Conservation (phyloP, 2,113 vertebrate species). For the Varanus salvator region DNA sequence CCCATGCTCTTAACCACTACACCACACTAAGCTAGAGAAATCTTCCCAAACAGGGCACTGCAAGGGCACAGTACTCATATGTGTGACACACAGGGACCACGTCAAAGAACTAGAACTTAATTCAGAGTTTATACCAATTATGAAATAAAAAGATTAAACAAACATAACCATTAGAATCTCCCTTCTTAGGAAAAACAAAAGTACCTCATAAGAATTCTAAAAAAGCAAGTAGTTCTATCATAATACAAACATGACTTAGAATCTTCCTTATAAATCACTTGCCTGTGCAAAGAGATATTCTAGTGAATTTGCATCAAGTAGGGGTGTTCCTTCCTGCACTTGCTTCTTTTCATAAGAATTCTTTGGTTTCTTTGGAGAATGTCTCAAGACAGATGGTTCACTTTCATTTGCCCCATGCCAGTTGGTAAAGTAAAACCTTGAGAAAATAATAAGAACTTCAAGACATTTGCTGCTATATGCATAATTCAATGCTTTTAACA, state of each 20-base stretch:
- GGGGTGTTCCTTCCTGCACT: slow-evolving; percentile 83
- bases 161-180: background rate
- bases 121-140: background rate
- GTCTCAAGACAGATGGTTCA: slow-evolving; percentile 91
- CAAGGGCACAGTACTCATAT: too few species aligned
- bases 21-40: too few species aligned
- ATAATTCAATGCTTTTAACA: background rate
- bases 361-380: slow-evolving; percentile 88
- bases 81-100: too few species aligned
- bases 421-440: slow-evolving; percentile 95
- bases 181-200: background rate
- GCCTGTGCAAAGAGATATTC: slow-evolving; percentile 97
- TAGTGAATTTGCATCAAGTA: slow-evolving; percentile 88
- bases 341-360: slow-evolving; percentile 79
- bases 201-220: background rate
- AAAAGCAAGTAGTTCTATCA: too few species aligned
- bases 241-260: background rate
- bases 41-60: too few species aligned
- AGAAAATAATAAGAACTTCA: background rate
- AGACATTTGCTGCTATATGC: fast-evolving
- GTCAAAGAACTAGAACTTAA: background rate
- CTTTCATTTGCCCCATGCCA: slow-evolving; percentile 95
- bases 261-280: slow-evolving; percentile 4
- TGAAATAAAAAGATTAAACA: background rate
- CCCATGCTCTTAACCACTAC: too few species aligned